Conservation (phyloP, 2,888 invertebrate species). For the Mermis nigrescens region DNA sequence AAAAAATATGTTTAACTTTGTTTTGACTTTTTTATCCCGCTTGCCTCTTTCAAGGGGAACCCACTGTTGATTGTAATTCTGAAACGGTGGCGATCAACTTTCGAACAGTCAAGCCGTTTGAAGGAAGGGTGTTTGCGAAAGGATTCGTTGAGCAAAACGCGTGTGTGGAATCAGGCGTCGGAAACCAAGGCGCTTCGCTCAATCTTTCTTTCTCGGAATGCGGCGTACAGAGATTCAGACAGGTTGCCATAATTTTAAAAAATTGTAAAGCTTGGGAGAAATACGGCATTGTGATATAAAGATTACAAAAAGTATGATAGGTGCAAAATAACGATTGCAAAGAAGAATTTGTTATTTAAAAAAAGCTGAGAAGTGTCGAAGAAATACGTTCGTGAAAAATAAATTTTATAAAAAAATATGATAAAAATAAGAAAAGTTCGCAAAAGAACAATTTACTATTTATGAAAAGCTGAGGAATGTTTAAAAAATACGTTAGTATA, state of each 20-base stretch:
- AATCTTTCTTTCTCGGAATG: conserved; percentile 6
- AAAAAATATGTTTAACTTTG: no score
- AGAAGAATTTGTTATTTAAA: no score
- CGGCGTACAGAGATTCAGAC: conserved; percentile 3
- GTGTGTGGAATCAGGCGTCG: neutral
- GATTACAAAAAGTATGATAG: no score
- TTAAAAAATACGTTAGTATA: no score
- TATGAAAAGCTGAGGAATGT: no score
- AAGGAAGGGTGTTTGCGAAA: conserved; percentile 29
- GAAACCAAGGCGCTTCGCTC: neutral
- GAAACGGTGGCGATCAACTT: conserved; percentile 23
- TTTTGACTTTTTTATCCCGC: no score
- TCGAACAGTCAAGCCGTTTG: conserved; percentile 23
- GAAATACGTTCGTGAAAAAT: neutral
- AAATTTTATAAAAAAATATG: no score
- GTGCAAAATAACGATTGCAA: no score
- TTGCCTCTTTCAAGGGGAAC: conserved; percentile 16
- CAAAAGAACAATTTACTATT: no score
- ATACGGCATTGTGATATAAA: no score
- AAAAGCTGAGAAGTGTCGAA: no score
- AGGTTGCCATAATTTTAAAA: neutral
- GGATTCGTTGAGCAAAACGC: conserved; percentile 15
- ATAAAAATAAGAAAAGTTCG: no score
- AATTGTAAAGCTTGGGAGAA: neutral
- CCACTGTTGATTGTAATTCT: conserved; percentile 25